Base-by-base conservation (phyloP, 2,113 vertebrate genomes). In the Pituophis catenifer region DNA sequence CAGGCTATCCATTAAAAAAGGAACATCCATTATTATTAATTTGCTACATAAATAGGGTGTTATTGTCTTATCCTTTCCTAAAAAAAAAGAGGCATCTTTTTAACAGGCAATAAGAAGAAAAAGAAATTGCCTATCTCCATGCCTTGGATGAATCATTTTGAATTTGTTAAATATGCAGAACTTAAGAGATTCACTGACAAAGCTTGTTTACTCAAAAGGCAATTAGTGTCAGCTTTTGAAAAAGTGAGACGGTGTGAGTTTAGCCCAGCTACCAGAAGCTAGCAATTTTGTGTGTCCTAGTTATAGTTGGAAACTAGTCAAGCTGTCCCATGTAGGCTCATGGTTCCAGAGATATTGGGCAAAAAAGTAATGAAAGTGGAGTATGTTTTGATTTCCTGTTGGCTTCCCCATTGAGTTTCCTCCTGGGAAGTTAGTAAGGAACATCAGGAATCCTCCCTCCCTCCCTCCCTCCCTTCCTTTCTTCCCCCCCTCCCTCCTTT, bases 41-140 rank as follows among this genome's bases (percentile, higher is more conserved):
- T 94, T 89, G 54, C 50, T 52, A 95, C 93, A 90, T 93, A 94
- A 94, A 93, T 92, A 81, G 93, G 90, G 24, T 94, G 93, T 94
- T 96, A 95, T 92, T 75, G 75, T 55, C 94, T 33, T 91, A 92
- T 89, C 90, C 93, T 96, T 92, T 96, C 91, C 92, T 92, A 23
- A 29, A 58, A 50, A 65, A 65, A 90, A 75, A 94, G 93, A 96
- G 88, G 26, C 92, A 94, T 93, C 93, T 91, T 95, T 87, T 94
- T 90, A 59, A 96, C 86, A 85, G 94, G 94, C 55, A 93, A 86
- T 33, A 33, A n/a, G 11, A 70, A n/a, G 54, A 15, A 53, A 21
- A 15, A 59, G 65, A 62, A 94, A 62, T 90, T 90, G 81, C 93
- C 92, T 54, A 62, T 87, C 24, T 55, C 19, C 29, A 1, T 85